Evolutionary conservation across 2,797 vertebrate species (phyloP), one percentile per base, ranked within the genome.

Genomic region (Gadopsis marmoratus): DNA sequence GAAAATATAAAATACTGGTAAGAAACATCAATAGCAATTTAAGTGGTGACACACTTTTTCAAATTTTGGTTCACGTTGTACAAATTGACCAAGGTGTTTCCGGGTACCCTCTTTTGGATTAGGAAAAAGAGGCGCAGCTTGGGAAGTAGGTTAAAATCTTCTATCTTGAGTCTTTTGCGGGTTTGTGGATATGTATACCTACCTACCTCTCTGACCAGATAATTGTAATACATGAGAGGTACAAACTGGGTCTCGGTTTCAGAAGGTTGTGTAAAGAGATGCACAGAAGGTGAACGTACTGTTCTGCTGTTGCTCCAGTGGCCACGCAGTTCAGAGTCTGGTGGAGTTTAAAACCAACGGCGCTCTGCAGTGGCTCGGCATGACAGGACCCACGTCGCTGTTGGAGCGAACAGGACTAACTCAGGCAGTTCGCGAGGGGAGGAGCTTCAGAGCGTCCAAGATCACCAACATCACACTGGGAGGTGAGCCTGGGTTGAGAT

Each of bases 391-490:
- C 50, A 72, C 86, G 0, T 93, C 93, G n/a, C 90, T 96, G 53
- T 69, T 97, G 35, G 82, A 94, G 2, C 74, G 72, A 41, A 94
- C 87, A 0, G 93, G 95, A 68, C 85, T 96, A n/a, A 74, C 86
- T 2, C 79, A 78, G 39, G 68, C 92, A 5, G 82, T 91, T 3
- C 61, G 37, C 1, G 85, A 92, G 39, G 92, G 92, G 23, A 76
- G 79, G 70, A 88, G 74, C 66, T 90, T 96, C 78, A 83, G 91
- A 47, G 91, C 92, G 1, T 92, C 90, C 31, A 92, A 55, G 80
- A 90, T 96, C 71, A 88, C 84, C 82, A 94, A 95, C 88, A 84
- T 96, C 79, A 95, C 95, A 4, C 62, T 96, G 3, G 95, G 95
- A 93, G 95, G 96, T 96, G 68, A 93, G 84, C 61, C 35, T 16